Percentiles rank a stretch among this genome's conserved stretches.
These are phyloP conservation scores for Serrognathus titanus DNA, from an alignment of 2,888 invertebrate species.

Conservation along the genomic window DNA sequence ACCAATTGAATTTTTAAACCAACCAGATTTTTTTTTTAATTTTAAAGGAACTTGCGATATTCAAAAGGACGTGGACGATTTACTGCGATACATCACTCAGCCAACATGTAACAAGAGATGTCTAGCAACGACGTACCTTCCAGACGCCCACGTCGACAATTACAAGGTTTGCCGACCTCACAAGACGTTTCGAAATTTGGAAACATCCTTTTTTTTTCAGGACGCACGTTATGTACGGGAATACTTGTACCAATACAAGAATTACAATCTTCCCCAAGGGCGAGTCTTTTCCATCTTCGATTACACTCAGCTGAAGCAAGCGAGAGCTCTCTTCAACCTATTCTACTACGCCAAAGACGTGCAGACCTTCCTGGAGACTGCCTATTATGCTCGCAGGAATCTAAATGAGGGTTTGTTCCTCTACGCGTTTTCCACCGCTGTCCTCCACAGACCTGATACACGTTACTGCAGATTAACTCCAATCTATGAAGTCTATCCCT, in stretches of 20 bases:
- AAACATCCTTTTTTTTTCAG: neutral
- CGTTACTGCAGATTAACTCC: conserved; percentile 67
- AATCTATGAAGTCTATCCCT: conserved; percentile 70
- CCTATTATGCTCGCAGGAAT: conserved; percentile 63
- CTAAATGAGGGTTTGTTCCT: conserved; percentile 68
- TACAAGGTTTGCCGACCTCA: too few relatives aligned
- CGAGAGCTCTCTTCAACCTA: conserved; percentile 61
- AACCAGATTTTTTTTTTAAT: too few relatives aligned
- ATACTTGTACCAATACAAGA: conserved; percentile 54
- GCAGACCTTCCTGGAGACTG: conserved; percentile 65
- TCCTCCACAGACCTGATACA: conserved; percentile 63
- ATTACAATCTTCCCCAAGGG: conserved; percentile 57
- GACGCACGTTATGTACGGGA: conserved; percentile 57
- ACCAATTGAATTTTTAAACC: too few relatives aligned
- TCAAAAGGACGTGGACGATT: too few relatives aligned
- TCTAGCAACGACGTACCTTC: too few relatives aligned
- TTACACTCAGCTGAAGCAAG: conserved; percentile 60
- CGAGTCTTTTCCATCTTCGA: conserved; percentile 61
- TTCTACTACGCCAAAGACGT: conserved; percentile 69
- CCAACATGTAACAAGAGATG: too few relatives aligned
- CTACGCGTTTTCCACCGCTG: conserved; percentile 60
- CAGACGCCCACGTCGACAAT: too few relatives aligned
- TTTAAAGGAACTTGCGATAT: too few relatives aligned
- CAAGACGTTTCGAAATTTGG: too few relatives aligned
- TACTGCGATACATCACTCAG: too few relatives aligned